A percentile compares a stretch with the other conserved stretches of the same genome.
phyloP scores from a whole-genome alignment of 2,113 vertebrate genomes.

The Anas platyrhynchos region DNA sequence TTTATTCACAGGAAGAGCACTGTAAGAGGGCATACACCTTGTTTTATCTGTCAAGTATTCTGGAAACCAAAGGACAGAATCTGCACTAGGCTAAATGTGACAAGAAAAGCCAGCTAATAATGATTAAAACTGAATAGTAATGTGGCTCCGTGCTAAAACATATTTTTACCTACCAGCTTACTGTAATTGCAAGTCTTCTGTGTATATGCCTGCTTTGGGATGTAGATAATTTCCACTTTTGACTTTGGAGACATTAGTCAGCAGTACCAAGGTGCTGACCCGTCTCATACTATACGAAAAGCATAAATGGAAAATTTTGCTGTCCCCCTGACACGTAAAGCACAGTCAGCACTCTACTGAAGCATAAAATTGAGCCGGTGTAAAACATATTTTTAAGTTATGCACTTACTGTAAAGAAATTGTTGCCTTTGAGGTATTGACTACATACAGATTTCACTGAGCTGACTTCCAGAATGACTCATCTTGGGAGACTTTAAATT shows the following conservation, averaged over 20 bases:
- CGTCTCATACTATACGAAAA: fast-evolving
- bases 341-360: not conserved
- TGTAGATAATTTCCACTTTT: not conserved
- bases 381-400: not conserved
- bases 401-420: not conserved
- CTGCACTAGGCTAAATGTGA: not conserved
- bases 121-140: not conserved
- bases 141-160: not conserved
- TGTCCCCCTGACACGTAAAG: not conserved
- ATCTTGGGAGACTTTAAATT: not conserved
- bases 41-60: not conserved
- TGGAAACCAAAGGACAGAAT: not conserved
- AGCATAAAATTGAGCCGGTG: not conserved
- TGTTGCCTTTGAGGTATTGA: not conserved
- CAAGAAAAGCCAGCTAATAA: not conserved
- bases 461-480: not conserved
- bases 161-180: not conserved
- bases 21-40: not conserved
- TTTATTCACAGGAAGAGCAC: not conserved
- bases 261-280: not conserved
- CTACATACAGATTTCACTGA: not conserved
- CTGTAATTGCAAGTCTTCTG: not conserved
- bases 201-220: not conserved
- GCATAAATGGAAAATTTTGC: fast-evolving
- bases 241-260: not conserved